Conservation (phyloP, 2,797 vertebrate species). For the Silurus lanzhouensis region DNA sequence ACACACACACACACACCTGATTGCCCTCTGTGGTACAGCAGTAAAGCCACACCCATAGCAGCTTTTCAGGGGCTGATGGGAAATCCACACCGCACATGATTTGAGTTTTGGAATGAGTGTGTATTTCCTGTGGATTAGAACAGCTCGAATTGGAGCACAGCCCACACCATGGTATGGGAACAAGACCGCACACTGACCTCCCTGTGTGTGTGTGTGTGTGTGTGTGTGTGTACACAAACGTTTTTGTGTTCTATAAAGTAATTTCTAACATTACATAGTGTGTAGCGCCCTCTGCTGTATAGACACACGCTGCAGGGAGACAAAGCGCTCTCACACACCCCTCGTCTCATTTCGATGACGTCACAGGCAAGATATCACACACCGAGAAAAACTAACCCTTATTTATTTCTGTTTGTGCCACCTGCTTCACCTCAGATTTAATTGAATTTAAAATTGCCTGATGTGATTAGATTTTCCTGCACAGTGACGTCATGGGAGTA, state of each 20-base stretch:
- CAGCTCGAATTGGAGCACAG: slow-evolving; percentile 69
- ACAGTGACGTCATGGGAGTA: too few relatives aligned
- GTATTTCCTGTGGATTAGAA: slow-evolving; percentile 81
- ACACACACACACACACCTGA: neutral
- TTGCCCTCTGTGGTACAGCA: neutral
- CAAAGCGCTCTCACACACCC: neutral
- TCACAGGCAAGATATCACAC: neutral
- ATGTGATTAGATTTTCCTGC: too few relatives aligned
- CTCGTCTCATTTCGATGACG: neutral
- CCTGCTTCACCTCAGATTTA: too few relatives aligned
- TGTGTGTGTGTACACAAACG: neutral
- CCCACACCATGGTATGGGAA: slow-evolving; percentile 16
- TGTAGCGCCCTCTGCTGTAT: neutral
- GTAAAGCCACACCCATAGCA: neutral
- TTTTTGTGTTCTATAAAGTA: neutral
- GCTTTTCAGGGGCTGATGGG: slow-evolving; percentile 67
- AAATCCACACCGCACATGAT: slow-evolving; percentile 78
- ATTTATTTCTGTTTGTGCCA: too few relatives aligned
- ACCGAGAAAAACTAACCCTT: neutral
- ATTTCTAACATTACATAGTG: neutral
- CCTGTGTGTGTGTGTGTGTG: neutral
- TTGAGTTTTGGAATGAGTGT: slow-evolving; percentile 69
- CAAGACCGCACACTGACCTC: slow-evolving; percentile 71
- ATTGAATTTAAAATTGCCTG: too few relatives aligned
- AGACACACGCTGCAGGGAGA: neutral